These are phyloP conservation scores for Brachirus orientalis DNA, from an alignment of 2,113 vertebrate genomes.

Conservation along the genomic window DNA sequence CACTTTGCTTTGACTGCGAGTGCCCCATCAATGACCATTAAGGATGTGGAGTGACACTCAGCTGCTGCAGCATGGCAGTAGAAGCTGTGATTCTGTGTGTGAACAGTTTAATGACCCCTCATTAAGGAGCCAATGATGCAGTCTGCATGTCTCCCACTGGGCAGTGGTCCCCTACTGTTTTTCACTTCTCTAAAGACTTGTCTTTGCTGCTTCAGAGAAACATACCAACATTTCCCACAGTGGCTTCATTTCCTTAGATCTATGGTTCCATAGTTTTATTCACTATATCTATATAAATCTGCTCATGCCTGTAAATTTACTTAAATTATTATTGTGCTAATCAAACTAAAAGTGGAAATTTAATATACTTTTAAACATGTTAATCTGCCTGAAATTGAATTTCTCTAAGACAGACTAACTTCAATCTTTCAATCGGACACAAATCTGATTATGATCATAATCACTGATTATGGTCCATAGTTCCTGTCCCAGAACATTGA, in stretches of 20 bases:
- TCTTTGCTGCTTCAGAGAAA: conserved; percentile 10
- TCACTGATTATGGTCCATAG: no score
- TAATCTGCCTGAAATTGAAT: no score
- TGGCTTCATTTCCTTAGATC: conserved; percentile 9
- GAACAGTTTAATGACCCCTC: conserved; percentile 67
- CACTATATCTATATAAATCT: no score
- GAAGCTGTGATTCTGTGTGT: conserved; percentile 61
- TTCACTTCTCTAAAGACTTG: not conserved
- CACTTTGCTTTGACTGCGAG: conserved; percentile 50
- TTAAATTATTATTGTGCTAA: no score
- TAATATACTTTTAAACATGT: no score
- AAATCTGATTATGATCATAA: no score
- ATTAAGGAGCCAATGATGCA: conserved; percentile 65
- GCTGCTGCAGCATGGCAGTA: conserved; percentile 28
- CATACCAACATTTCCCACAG: not conserved
- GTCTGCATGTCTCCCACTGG: conserved; percentile 54
- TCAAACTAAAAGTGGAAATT: no score
- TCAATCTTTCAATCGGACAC: no score
- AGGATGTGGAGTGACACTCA: conserved; percentile 54
- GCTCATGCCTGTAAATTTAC: no score
- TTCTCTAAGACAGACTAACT: no score
- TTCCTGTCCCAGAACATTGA: no score
- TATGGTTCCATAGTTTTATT: conserved; percentile 6
- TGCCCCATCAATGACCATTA: conserved; percentile 69
- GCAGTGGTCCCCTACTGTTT: conserved; percentile 39